Conservation (phyloP, 2,888 invertebrate species). For the Epistrophe grossulariae region DNA sequence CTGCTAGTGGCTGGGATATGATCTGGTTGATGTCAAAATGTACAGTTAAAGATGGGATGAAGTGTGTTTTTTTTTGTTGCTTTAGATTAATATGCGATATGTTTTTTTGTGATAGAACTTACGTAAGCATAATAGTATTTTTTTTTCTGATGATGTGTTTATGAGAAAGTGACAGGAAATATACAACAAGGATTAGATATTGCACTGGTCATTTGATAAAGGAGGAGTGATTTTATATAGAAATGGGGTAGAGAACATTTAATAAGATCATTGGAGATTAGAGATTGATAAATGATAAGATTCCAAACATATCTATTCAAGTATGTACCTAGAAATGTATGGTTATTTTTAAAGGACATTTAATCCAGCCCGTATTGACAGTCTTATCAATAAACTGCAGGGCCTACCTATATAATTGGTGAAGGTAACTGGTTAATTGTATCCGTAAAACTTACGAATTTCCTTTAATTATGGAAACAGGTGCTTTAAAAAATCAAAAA, state of each 20-base stretch:
- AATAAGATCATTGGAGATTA: conserved; percentile 7
- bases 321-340: not conserved
- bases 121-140: conserved; percentile 30
- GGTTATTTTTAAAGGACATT: not conserved
- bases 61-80: conserved; percentile 4
- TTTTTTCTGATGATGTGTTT: conserved; percentile 30
- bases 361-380: not conserved
- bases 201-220: conserved; percentile 27
- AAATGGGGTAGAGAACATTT: conserved; percentile 2
- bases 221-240: conserved; percentile 11
- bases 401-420: too few species aligned
- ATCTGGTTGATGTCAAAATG: conserved; percentile 47
- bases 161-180: conserved; percentile 44
- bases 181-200: conserved; percentile 29
- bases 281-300: not conserved
- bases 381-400: not conserved
- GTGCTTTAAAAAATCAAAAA: not conserved
- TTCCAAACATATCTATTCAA: not conserved
- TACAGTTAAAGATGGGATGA: conserved; percentile 25
- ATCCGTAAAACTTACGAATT: too few species aligned
- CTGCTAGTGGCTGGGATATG: conserved; percentile 39
- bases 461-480: not conserved
- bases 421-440: too few species aligned
- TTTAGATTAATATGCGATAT: conserved; percentile 31
- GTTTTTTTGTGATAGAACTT: conserved; percentile 11